A percentile compares a stretch with the other conserved stretches of the same genome.
phyloP scores from a whole-genome alignment of 2,888 invertebrate genomes.

The Carpatolechia fugitivella region DNA sequence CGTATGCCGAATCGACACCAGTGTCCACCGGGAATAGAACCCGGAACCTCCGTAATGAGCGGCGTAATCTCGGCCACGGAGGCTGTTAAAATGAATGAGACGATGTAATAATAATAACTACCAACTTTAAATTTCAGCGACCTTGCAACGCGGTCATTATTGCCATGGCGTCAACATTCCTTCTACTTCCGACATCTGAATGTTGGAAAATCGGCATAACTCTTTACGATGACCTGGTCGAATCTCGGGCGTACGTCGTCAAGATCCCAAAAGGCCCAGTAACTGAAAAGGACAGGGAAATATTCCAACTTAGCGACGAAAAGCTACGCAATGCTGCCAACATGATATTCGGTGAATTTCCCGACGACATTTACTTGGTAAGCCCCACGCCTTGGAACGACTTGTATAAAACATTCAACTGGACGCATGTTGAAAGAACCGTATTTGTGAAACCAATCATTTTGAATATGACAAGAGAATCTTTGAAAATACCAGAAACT shows the following conservation, averaged over 20 bases:
- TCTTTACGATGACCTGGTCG: background rate
- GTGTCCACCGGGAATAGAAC: no score
- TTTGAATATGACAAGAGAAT: constrained; percentile 23
- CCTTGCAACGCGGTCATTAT: no score
- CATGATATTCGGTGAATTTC: constrained; percentile 28
- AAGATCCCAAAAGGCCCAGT: constrained; percentile 22
- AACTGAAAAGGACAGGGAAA: constrained; percentile 30
- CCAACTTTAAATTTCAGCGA: no score
- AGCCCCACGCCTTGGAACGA: constrained; percentile 46
- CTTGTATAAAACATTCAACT: constrained; percentile 33
- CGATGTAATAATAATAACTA: no score
- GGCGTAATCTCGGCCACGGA: no score
- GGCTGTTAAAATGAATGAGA: no score
- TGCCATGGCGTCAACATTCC: no score
- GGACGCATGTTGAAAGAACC: constrained; percentile 34
- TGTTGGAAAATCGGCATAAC: background rate
- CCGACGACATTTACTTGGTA: constrained; percentile 33
- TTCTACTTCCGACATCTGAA: no score
- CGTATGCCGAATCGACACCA: no score
- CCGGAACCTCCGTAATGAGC: no score
- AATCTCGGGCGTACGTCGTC: background rate
- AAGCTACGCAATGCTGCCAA: constrained; percentile 28
- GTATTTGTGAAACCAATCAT: constrained; percentile 30
- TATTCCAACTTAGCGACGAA: constrained; percentile 32
- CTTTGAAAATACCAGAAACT: no score